Percentiles rank a stretch among this genome's conserved stretches.
Conservation (phyloP, 2,113 vertebrate species). For the Apteryx owenii region DNA sequence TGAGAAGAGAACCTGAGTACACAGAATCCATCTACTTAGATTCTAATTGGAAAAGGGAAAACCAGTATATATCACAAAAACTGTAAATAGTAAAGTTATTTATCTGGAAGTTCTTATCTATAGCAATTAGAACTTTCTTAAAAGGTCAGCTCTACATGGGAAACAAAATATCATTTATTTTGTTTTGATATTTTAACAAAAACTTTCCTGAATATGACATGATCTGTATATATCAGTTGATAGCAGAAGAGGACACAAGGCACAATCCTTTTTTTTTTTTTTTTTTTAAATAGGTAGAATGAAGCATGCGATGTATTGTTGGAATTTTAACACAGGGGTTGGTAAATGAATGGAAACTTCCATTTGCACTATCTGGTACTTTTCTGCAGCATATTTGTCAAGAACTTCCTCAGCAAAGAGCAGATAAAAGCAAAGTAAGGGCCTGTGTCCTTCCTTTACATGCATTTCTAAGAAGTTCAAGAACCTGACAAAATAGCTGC, state of each 20-base stretch:
- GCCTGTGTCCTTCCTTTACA: neutral
- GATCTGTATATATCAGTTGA: neutral
- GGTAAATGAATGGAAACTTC: neutral
- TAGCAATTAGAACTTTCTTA: neutral
- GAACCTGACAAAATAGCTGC: neutral
- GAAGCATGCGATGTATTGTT: neutral
- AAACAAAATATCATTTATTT: neutral
- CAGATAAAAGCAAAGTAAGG: neutral
- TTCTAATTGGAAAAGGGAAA: neutral
- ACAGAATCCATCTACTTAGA: neutral
- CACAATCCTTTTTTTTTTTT: neutral
- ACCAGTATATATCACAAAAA: neutral
- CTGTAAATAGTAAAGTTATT: neutral
- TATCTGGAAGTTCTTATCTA: neutral
- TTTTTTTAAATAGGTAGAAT: neutral
- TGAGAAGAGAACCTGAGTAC: neutral
- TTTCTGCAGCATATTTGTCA: neutral
- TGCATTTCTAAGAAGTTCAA: neutral
- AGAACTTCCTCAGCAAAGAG: neutral
- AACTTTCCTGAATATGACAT: neutral
- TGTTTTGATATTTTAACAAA: neutral
- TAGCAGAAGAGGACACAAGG: neutral
- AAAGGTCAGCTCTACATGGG: neutral
- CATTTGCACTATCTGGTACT: neutral
- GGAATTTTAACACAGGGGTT: neutral